Conservation (phyloP, 2,888 invertebrate species). For the Macaria liturata region DNA sequence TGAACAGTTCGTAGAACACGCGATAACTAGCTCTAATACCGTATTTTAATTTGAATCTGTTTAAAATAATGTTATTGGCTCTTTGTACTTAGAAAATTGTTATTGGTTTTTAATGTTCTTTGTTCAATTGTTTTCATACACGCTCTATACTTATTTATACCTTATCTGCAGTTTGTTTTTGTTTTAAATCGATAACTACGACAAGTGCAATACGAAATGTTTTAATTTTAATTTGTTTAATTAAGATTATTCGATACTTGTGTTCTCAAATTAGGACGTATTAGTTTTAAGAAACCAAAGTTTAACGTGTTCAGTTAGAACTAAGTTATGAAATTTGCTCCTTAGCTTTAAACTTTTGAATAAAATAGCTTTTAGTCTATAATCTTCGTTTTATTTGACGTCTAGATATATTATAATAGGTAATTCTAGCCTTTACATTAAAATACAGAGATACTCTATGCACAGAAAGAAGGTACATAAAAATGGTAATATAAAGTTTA, state of each 20-base stretch:
- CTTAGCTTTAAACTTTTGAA: background rate
- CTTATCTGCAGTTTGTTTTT: constrained; percentile 3
- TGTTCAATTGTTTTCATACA: constrained; percentile 16
- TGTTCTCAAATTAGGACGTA: constrained; percentile 2
- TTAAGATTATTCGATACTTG: too few relatives aligned
- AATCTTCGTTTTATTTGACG: too few relatives aligned
- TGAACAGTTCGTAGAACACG: constrained; percentile 76
- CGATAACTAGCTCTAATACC: constrained; percentile 58
- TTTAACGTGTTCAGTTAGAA: background rate
- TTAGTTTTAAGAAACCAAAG: background rate
- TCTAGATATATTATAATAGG: too few relatives aligned
- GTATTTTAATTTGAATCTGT: constrained; percentile 43
- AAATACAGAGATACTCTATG: too few relatives aligned
- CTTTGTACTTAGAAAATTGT: constrained; percentile 66
- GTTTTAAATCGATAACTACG: background rate
- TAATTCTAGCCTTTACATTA: too few relatives aligned
- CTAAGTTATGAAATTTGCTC: constrained; percentile 11
- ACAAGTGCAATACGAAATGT: too few relatives aligned
- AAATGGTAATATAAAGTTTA: too few relatives aligned
- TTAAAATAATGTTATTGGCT: constrained; percentile 68
- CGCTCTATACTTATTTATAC: constrained; percentile 6
- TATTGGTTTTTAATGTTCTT: constrained; percentile 21
- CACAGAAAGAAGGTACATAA: too few relatives aligned
- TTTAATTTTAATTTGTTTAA: too few relatives aligned
- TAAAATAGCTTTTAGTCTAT: too few relatives aligned